Conservation (phyloP, 2,888 invertebrate genomes). For the Megamerina dolium region DNA sequence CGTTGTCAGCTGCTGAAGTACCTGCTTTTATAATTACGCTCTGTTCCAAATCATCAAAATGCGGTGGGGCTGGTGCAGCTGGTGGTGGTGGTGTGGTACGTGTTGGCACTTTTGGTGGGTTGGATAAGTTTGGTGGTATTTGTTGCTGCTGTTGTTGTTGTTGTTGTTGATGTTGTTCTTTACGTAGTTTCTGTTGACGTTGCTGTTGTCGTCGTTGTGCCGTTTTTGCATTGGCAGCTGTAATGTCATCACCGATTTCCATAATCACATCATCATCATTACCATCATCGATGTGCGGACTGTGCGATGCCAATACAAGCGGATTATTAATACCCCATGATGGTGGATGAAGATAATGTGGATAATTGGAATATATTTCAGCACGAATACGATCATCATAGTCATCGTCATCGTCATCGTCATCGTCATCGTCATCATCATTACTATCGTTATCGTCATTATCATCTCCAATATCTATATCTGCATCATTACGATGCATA, state of each 20-base stretch:
- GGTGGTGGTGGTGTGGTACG: too few species aligned
- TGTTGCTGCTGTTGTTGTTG: conserved; percentile 18
- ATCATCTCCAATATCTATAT: conserved; percentile 19
- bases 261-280: conserved; percentile 40
- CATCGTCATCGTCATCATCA: conserved; percentile 27
- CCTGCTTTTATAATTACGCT: too few species aligned
- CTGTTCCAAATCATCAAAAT: conserved; percentile 18
- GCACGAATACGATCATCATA: conserved; percentile 52
- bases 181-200: conserved; percentile 17
- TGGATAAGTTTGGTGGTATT: too few species aligned
- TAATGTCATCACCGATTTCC: conserved; percentile 32
- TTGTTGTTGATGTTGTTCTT: conserved; percentile 17
- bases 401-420: conserved; percentile 50
- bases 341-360: conserved; percentile 59
- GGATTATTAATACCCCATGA: conserved; percentile 49
- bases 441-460: conserved; percentile 21
- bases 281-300: conserved; percentile 47
- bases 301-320: conserved; percentile 49
- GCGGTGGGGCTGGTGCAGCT: conserved; percentile 10
- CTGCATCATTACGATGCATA: conserved; percentile 19
- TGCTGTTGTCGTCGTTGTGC: conserved; percentile 6
- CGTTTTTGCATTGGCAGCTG: conserved; percentile 11
- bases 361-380: conserved; percentile 53
- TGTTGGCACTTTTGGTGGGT: too few species aligned
- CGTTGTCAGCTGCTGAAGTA: not conserved